Conservation (phyloP, 1,140 invertebrate genomes). For the Eufriesea mexicana region DNA sequence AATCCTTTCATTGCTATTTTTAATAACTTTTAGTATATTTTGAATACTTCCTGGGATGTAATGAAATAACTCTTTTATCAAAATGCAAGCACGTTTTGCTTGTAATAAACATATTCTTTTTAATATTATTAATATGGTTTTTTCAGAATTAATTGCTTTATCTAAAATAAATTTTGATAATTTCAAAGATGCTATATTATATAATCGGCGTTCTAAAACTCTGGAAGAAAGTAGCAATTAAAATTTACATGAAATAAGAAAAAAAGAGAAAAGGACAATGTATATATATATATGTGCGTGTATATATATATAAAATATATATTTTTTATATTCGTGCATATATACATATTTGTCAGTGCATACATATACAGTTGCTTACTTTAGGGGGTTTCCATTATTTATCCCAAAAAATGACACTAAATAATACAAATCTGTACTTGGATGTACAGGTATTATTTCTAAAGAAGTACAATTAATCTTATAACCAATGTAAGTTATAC, state of each 20-base stretch:
- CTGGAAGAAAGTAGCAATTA: conserved; percentile 11
- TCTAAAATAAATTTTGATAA: conserved; percentile 30
- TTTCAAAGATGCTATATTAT: not conserved
- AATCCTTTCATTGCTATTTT: not conserved
- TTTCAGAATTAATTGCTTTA: conserved; percentile 1
- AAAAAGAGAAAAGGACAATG: too few species aligned
- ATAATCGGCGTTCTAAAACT: not conserved
- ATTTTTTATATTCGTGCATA: not conserved
- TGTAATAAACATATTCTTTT: not conserved
- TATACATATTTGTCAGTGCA: too few species aligned
- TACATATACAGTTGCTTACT: not conserved
- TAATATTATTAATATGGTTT: not conserved
- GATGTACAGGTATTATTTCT: not conserved
- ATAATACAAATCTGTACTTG: not conserved
- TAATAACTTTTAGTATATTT: not conserved
- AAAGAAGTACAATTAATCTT: conserved; percentile 33
- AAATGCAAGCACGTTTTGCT: conserved; percentile 5
- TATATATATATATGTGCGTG: too few species aligned
- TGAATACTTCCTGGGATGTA: not conserved
- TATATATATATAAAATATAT: too few species aligned
- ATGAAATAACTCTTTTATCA: conserved; percentile 16
- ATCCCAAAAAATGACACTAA: not conserved
- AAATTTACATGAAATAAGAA: not conserved
- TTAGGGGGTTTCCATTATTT: not conserved
- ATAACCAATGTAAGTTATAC: conserved; percentile 31